Evolutionary conservation across 1,140 invertebrate genomes (phyloP).

Genomic region (Nixonia krombeini): DNA sequence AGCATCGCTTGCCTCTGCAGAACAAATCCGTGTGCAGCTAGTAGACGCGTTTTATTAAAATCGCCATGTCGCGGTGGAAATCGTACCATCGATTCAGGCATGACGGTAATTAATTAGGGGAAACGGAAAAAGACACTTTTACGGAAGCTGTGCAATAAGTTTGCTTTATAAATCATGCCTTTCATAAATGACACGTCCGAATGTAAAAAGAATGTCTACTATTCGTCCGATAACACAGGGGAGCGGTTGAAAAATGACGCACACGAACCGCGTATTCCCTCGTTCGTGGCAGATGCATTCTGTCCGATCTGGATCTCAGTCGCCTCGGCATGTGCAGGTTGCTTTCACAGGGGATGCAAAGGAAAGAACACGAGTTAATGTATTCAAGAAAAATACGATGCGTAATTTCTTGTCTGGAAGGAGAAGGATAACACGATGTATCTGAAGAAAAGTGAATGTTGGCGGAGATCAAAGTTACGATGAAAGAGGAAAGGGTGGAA

Average conservation of each 20-base stretch:
- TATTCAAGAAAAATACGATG: constrained; percentile 13
- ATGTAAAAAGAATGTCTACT: constrained; percentile 26
- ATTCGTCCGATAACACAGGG: constrained; percentile 27
- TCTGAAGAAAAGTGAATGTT: constrained; percentile 24
- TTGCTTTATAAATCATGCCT: constrained; percentile 24
- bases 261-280: constrained; percentile 2
- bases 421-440: background rate
- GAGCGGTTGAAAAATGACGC: constrained; percentile 29
- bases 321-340: background rate
- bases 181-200: constrained; percentile 16
- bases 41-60: too few relatives aligned
- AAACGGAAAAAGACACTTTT: constrained; percentile 26
- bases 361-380: constrained; percentile 20
- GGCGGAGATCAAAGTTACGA: constrained; percentile 27
- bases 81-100: too few relatives aligned
- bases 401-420: constrained; percentile 8
- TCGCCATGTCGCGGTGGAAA: too few relatives aligned
- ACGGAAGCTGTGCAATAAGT: constrained; percentile 22
- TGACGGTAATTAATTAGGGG: background rate
- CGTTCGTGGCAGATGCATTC: background rate
- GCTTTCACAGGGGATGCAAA: constrained; percentile 10
- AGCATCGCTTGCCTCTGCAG: too few relatives aligned
- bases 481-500: constrained; percentile 16
- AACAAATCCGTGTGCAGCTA: too few relatives aligned
- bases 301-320: background rate